Percentiles rank a stretch among this genome's conserved stretches.
Conservation (phyloP, 2,113 vertebrate genomes). For the Dasyurus viverrinus region DNA sequence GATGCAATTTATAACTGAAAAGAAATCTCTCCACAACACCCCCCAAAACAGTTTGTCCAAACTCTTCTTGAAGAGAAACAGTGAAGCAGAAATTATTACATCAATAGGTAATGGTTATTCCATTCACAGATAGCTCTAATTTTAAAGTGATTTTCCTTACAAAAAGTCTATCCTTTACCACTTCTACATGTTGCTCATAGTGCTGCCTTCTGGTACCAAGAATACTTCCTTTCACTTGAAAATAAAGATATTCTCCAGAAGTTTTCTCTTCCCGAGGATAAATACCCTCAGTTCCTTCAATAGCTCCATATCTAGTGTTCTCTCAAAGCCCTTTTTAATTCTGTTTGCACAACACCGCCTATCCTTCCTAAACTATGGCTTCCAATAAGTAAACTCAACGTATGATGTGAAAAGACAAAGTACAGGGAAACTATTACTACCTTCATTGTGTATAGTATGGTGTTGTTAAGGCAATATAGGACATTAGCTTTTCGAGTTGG, state of each 20-base stretch:
- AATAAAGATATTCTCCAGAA: not conserved
- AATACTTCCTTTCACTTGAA: not conserved
- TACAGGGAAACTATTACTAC: not conserved
- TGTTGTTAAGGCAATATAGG: not conserved
- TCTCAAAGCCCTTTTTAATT: not conserved
- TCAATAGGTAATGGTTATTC: not conserved
- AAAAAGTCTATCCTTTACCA: not conserved
- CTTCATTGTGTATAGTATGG: not conserved
- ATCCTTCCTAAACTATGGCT: not conserved
- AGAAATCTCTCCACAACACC: not conserved
- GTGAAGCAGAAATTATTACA: not conserved
- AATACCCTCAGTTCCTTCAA: not conserved
- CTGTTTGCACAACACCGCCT: not conserved
- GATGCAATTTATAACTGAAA: not conserved
- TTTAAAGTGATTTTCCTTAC: not conserved
- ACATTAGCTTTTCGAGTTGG: not conserved
- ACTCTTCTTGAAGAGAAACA: not conserved
- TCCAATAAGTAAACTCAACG: not conserved
- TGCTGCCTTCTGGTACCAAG: not conserved
- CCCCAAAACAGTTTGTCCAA: not conserved
- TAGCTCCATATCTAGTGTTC: not conserved
- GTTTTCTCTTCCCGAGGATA: not conserved
- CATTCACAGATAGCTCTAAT: not conserved
- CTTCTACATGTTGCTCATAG: not conserved
- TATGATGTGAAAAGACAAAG: not conserved